Base-by-base conservation (phyloP, 2,888 invertebrate species). In the Kuschelorhynchus macadamiae region DNA sequence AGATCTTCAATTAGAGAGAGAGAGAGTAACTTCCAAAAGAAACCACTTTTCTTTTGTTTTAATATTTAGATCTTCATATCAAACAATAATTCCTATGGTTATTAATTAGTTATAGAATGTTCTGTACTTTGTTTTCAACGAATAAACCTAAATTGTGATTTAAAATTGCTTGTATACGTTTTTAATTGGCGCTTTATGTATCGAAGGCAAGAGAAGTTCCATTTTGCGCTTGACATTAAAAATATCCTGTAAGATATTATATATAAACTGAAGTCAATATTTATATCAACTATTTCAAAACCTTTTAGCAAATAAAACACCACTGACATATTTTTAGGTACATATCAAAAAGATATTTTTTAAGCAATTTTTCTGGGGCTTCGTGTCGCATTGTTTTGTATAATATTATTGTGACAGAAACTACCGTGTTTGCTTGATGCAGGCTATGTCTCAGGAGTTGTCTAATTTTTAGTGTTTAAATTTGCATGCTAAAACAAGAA, bases 211-310 rank as follows among this genome's bases (percentile, higher is more conserved):
- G 17, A 32, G 20, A 20, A 33, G 36, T 62, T 55, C 11, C 32
- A 32, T 42, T 55, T 63, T 16, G 46, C 32, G 46, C 32, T 42
- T 61, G 9, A 18, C 21, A 41, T 5, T 36, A 36, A 11, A 33
- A 36, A 53, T 18, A 33, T 68, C 53, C 46, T 63, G 21, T 55
- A 47, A 61, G 55, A 49, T 42, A 62, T 55, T 46, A n/a, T n/a
- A n/a, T n/a, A 12, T 36, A 56, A 74, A 77, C 75, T 71, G 71
- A 77, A 78, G 78, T 79, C 77, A 79, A 78, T 79, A 78, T 75
- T 73, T 69, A 72, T 69, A 69, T 74, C 72, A 73, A 65, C 71
- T 64, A 71, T 57, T 61, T 70, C 57, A 66, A 63, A 71, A 66
- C 67, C 71, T 67, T 59, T 64, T 60, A 66, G 57, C 66, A 66